Evolutionary conservation across 2,797 vertebrate species (phyloP).

Genomic region (Sebastes alutus): DNA sequence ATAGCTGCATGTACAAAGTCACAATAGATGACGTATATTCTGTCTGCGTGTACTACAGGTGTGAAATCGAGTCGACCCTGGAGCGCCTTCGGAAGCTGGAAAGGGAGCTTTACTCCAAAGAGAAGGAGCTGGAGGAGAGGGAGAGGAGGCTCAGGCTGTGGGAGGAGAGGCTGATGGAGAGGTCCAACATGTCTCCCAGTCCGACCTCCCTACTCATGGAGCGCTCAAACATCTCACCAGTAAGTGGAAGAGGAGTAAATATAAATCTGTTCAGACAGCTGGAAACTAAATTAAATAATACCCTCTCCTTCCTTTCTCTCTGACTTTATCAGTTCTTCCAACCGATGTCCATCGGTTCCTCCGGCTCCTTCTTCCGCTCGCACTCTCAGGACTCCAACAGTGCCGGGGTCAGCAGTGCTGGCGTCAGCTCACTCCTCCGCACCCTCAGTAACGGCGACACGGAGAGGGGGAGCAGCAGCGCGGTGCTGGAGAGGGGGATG

Average conservation of each 20-base stretch:
- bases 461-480: constrained; percentile 61
- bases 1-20: neutral
- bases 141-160: constrained; percentile 93
- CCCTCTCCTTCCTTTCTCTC: constrained; percentile 60
- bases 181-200: constrained; percentile 85
- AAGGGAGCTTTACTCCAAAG: constrained; percentile 95
- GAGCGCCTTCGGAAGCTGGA: constrained; percentile 96
- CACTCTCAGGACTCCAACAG: constrained; percentile 98
- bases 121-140: constrained; percentile 95
- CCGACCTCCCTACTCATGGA: constrained; percentile 76
- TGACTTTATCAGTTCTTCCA: constrained; percentile 89
- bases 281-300: neutral
- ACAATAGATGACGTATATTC: neutral
- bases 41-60: constrained; percentile 78
- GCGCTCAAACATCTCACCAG: constrained; percentile 74
- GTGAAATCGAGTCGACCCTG: constrained; percentile 97
- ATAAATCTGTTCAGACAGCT: neutral
- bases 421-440: constrained; percentile 80
- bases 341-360: constrained; percentile 89
- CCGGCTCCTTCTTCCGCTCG: constrained; percentile 96
- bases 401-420: constrained; percentile 91
- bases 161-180: constrained; percentile 96
- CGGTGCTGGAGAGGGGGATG: constrained; percentile 64
- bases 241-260: constrained; percentile 29
- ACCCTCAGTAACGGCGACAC: constrained; percentile 81